Evolutionary conservation across 1,140 invertebrate genomes (phyloP), one percentile per base, ranked within the genome.

Genomic region (Procambarus clarkii): DNA sequence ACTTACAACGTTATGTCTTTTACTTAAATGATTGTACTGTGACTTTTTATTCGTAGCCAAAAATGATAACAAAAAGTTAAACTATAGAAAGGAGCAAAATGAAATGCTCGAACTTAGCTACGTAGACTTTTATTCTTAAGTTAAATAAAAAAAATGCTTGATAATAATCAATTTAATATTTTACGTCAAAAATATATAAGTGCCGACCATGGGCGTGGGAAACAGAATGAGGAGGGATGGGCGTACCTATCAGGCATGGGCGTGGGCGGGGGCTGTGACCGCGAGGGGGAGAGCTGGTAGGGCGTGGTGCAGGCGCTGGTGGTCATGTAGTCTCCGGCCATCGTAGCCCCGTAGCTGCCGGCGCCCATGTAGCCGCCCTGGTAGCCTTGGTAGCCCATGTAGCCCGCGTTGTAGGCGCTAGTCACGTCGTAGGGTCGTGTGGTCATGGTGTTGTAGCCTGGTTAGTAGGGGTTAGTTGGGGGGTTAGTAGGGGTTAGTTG

Each of bases 381-480:
- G 88, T 93, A 93, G 74, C 92, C 88, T 76, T 93, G 92, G 88
- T 93, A 93, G 21, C 92, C 92, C 92, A 93, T 93, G 88, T 93
- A 93, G 58, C 92, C 92, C 9, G 91, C 44, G 91, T 93, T 93
- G 89, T 93, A 93, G 45, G 92, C 92, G 18, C 78, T 84, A 58
- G 91, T 89, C 34, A 93, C 92, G 71, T 93, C 92, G 74, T 93
- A 93, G 50, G 92, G 91, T 4, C 92, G 92, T 15, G 87, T 93
- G 18, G 91, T 93, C 92, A 93, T 93, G 77, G 91, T 84, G 89
- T 93, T 93, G 91, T 93, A 93, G 60, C 92, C 92, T 93, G 74
- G 80, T 78, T 79, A 60, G 54, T 81, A 76, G 88, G 74, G 81
- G 88, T 84, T 78, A 84, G 82, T 84, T 46, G 64, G 78, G 60